Conservation (phyloP, 2,797 vertebrate genomes). For the Zenarchopterus dispar region DNA sequence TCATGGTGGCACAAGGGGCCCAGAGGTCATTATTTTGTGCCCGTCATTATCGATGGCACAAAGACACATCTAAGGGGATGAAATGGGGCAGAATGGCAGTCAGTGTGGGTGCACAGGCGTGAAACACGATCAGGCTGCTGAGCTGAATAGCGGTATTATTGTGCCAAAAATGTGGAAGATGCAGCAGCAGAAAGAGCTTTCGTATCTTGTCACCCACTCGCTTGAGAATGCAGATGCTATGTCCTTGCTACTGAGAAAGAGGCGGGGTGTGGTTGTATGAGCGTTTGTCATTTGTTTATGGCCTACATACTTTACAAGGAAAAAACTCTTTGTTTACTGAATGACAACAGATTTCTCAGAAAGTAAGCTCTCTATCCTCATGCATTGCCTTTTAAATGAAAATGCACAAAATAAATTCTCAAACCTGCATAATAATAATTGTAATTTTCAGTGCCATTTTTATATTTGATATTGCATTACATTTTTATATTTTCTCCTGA, state of each 20-base stretch:
- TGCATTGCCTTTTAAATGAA: conserved; percentile 2
- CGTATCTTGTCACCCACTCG: conserved; percentile 70
- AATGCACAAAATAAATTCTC: neutral
- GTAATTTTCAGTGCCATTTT: too few relatives aligned
- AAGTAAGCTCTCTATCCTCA: conserved; percentile 4
- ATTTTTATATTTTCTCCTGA: neutral
- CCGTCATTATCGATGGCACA: conserved; percentile 62
- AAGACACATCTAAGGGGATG: conserved; percentile 55
- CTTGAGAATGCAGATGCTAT: conserved; percentile 54
- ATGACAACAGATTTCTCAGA: conserved; percentile 3
- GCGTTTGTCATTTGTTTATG: conserved; percentile 40
- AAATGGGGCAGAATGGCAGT: conserved; percentile 57
- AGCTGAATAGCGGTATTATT: conserved; percentile 67
- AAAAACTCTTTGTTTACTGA: conserved; percentile 25
- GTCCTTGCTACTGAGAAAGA: conserved; percentile 34
- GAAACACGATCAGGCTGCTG: conserved; percentile 70
- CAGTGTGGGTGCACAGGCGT: conserved; percentile 57
- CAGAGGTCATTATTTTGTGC: conserved; percentile 52
- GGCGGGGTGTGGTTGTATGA: conserved; percentile 50
- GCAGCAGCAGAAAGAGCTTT: conserved; percentile 51
- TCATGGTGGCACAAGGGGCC: conserved; percentile 17
- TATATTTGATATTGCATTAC: too few relatives aligned
- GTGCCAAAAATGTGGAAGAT: conserved; percentile 46
- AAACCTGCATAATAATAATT: neutral
- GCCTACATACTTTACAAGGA: conserved; percentile 32